phyloP scores from a whole-genome alignment of 2,888 invertebrate species.

The Leptodirus hochenwartii region DNA sequence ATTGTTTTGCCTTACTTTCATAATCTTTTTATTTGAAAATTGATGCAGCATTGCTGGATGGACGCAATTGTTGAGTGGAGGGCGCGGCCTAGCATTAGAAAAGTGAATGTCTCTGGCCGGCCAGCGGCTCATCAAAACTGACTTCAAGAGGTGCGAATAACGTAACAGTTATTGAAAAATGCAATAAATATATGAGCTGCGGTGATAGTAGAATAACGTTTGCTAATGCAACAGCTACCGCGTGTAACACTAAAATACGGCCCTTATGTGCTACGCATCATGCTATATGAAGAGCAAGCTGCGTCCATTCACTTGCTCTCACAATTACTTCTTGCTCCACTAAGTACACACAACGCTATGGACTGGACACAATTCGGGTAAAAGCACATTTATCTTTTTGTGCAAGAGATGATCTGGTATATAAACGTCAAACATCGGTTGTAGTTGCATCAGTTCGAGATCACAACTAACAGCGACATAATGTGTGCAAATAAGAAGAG shows the following conservation, averaged over 20 bases:
- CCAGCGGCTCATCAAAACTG: slow-evolving; percentile 13
- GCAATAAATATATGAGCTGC: slow-evolving; percentile 10
- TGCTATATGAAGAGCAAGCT: no score
- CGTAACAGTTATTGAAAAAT: slow-evolving; percentile 19
- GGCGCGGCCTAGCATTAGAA: slow-evolving; percentile 8
- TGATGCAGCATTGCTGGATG: slow-evolving; percentile 12
- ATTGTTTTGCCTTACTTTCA: slow-evolving; percentile 25
- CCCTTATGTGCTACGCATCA: slow-evolving; percentile 12
- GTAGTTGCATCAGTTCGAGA: slow-evolving; percentile 13
- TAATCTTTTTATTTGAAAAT: slow-evolving; percentile 17
- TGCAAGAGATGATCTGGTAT: slow-evolving; percentile 11
- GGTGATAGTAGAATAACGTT: slow-evolving; percentile 13
- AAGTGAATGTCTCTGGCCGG: slow-evolving; percentile 10
- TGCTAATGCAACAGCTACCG: slow-evolving; percentile 5
- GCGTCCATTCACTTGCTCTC: slow-evolving; percentile 10
- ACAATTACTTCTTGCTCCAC: slow-evolving; percentile 29
- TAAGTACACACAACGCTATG: slow-evolving; percentile 19
- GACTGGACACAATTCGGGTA: slow-evolving; percentile 15
- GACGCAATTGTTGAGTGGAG: slow-evolving; percentile 8
- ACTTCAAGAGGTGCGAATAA: slow-evolving; percentile 16
- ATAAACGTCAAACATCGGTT: slow-evolving; percentile 10
- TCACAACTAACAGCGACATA: slow-evolving; percentile 10
- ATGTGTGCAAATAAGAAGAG: slow-evolving; percentile 9
- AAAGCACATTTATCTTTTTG: slow-evolving; percentile 13
- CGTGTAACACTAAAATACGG: slow-evolving; percentile 6